phyloP scores from a whole-genome alignment of 2,113 vertebrate genomes.

The Labeo catla region DNA sequence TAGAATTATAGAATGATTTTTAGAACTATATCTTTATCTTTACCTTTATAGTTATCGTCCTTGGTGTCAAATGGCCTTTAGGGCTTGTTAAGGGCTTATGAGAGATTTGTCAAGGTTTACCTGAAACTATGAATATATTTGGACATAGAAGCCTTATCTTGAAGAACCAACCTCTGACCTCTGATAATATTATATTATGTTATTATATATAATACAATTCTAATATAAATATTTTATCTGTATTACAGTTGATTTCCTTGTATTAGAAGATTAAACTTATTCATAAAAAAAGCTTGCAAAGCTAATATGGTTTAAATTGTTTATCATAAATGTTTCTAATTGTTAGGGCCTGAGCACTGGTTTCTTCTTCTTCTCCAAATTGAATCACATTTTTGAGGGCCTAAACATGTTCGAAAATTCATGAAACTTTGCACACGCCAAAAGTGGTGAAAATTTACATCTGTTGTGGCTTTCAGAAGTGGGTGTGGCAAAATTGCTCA shows the following conservation, averaged over 20 bases:
- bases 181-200: not conserved
- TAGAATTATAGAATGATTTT: too few species aligned
- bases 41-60: too few species aligned
- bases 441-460: too few species aligned
- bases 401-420: too few species aligned
- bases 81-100: constrained; percentile 73
- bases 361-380: too few species aligned
- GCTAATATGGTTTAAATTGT: not conserved
- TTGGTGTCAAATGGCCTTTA: not conserved
- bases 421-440: too few species aligned
- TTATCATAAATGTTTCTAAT: too few species aligned
- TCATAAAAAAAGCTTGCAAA: not conserved
- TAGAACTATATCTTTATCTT: too few species aligned
- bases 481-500: too few species aligned
- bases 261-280: not conserved
- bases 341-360: too few species aligned
- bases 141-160: not conserved
- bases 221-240: not conserved
- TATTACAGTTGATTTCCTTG: not conserved
- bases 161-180: not conserved
- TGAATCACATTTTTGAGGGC: too few species aligned
- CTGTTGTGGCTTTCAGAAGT: too few species aligned
- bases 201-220: not conserved
- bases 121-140: constrained; percentile 68
- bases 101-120: constrained; percentile 73